Evolutionary conservation across 1,140 invertebrate genomes (phyloP).

Genomic region (Hormaphis cornu): DNA sequence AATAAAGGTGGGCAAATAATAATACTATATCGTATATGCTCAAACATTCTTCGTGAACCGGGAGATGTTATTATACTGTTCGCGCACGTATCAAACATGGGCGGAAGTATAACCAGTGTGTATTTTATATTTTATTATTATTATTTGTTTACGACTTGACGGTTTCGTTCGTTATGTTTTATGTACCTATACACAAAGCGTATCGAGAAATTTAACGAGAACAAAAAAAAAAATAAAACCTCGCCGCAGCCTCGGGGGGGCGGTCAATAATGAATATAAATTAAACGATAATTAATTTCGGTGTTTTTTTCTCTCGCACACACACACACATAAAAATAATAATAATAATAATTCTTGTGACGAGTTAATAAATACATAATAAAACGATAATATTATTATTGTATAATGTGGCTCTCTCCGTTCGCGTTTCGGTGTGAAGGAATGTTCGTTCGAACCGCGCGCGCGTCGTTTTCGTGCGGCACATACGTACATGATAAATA

Average conservation of each 20-base stretch:
- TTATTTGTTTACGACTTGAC: conserved; percentile 31
- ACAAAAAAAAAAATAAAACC: conserved; percentile 16
- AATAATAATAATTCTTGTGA: conserved; percentile 20
- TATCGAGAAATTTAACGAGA: background rate
- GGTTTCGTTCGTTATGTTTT: conserved; percentile 30
- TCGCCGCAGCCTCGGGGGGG: conserved; percentile 4
- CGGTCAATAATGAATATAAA: conserved; percentile 27
- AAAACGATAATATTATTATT: conserved; percentile 13
- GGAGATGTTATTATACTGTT: no score
- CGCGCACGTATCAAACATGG: background rate
- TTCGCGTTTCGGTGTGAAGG: conserved; percentile 27
- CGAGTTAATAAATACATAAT: conserved; percentile 32
- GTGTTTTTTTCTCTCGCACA: background rate
- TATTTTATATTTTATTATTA: conserved; percentile 3
- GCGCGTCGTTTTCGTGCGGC: no score
- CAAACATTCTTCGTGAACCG: no score
- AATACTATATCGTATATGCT: no score
- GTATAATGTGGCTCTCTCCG: background rate
- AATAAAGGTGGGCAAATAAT: conserved; percentile 28
- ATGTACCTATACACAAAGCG: background rate
- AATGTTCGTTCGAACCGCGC: conserved; percentile 24
- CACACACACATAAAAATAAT: no score
- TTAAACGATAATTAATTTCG: conserved; percentile 31
- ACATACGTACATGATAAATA: background rate
- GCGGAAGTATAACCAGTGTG: conserved; percentile 27